Evolutionary conservation across 2,113 vertebrate species (phyloP).

Genomic region (Antennarius striatus): DNA sequence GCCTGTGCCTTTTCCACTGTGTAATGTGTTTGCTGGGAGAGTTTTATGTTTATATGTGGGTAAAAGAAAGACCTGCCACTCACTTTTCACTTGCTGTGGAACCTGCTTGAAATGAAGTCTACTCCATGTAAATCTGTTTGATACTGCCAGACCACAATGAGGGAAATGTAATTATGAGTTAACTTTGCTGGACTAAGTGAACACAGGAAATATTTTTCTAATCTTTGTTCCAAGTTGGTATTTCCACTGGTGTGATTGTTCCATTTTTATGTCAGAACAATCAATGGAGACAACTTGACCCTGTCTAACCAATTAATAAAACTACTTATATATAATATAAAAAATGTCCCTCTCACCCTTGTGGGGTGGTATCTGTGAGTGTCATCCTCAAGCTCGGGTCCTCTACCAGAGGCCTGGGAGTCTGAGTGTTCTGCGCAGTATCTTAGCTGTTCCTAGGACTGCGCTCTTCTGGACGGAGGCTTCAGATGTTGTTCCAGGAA

Average conservation of each 20-base stretch:
- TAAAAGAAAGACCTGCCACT: not conserved
- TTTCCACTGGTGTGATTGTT: not conserved
- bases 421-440: too few relatives aligned
- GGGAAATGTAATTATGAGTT: not conserved
- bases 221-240: not conserved
- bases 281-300: not conserved
- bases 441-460: too few relatives aligned
- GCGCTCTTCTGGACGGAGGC: too few relatives aligned
- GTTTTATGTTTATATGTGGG: not conserved
- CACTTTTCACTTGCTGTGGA: not conserved
- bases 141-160: conserved; percentile 7
- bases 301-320: not conserved
- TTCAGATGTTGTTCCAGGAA: too few relatives aligned
- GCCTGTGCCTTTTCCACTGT: not conserved
- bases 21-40: not conserved
- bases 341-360: too few relatives aligned
- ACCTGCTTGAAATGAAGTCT: not conserved
- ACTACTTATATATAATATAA: not conserved
- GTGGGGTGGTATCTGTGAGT: too few relatives aligned
- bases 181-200: not conserved
- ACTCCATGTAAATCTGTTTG: not conserved
- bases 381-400: too few relatives aligned
- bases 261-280: not conserved
- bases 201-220: not conserved
- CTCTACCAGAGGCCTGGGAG: too few relatives aligned